phyloP scores from a whole-genome alignment of 2,113 vertebrate species.

The Tetrao urogallus region DNA sequence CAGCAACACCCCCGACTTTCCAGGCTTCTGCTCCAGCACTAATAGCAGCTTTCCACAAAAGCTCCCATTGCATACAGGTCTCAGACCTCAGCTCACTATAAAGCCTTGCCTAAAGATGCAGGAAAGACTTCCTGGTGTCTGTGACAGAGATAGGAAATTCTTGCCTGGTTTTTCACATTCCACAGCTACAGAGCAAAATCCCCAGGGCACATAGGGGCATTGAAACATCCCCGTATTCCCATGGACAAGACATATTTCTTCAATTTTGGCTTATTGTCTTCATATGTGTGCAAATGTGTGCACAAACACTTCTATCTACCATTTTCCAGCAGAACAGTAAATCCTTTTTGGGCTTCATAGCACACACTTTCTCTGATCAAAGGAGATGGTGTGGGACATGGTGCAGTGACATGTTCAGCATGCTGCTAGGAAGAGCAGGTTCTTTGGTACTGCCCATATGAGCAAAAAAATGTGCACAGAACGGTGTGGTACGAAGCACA shows the following conservation, averaged over 20 bases:
- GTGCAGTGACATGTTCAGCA: background rate
- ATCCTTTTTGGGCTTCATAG: background rate
- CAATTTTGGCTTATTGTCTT: background rate
- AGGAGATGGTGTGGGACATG: background rate
- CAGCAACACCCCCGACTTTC: background rate
- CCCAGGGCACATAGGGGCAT: background rate
- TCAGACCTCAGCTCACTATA: background rate
- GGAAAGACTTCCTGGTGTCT: background rate
- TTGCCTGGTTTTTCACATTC: background rate
- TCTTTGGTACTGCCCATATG: background rate
- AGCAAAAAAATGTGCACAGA: background rate
- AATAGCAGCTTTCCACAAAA: background rate
- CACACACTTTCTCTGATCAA: background rate
- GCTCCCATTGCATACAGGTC: background rate
- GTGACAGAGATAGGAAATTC: background rate
- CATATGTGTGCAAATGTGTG: background rate
- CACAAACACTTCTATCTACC: accelerated
- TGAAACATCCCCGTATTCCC: background rate
- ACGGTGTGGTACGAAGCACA: background rate
- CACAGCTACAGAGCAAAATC: background rate
- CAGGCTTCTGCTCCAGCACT: background rate
- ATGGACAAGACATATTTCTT: background rate
- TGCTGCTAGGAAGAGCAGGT: background rate
- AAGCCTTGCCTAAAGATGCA: background rate
- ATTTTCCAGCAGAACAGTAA: background rate